These are phyloP conservation scores for Malaclemys terrapin DNA, from an alignment of 2,113 vertebrate genomes.

Conservation along the genomic window DNA sequence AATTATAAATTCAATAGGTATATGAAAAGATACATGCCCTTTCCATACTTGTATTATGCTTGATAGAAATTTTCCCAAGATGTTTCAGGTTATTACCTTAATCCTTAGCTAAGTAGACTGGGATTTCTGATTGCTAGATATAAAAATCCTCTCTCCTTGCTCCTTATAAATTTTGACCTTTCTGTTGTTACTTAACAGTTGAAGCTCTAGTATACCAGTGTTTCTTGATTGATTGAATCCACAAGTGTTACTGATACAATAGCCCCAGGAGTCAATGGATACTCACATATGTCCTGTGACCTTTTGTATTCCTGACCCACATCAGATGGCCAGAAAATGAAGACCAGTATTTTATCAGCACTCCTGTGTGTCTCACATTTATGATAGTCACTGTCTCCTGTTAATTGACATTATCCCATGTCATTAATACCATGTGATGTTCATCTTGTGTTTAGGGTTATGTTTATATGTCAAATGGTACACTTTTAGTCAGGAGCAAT, in stretches of 20 bases:
- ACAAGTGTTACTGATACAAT: neutral
- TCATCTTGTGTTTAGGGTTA: neutral
- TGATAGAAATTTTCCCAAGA: constrained; percentile 48
- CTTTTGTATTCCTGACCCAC: constrained; percentile 11
- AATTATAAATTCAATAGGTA: constrained; percentile 36
- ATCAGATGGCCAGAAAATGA: neutral
- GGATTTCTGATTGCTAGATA: constrained; percentile 43
- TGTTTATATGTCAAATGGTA: neutral
- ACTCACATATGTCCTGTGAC: neutral
- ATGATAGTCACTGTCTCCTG: neutral
- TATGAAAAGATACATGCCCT: neutral
- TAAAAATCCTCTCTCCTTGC: constrained; percentile 19
- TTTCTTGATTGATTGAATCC: neutral
- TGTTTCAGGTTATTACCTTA: constrained; percentile 65
- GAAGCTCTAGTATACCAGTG: neutral
- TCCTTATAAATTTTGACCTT: constrained; percentile 65
- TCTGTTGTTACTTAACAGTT: constrained; percentile 56
- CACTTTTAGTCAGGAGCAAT: neutral
- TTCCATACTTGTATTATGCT: constrained; percentile 28
- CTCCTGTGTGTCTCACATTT: neutral
- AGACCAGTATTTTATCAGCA: neutral
- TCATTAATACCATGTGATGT: neutral
- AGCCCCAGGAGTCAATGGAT: neutral
- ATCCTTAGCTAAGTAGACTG: constrained; percentile 49
- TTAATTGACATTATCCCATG: neutral